Percentiles rank a stretch among this genome's conserved stretches.
phyloP scores from a whole-genome alignment of 2,888 invertebrate genomes.

The Aleiodes testaceus region DNA sequence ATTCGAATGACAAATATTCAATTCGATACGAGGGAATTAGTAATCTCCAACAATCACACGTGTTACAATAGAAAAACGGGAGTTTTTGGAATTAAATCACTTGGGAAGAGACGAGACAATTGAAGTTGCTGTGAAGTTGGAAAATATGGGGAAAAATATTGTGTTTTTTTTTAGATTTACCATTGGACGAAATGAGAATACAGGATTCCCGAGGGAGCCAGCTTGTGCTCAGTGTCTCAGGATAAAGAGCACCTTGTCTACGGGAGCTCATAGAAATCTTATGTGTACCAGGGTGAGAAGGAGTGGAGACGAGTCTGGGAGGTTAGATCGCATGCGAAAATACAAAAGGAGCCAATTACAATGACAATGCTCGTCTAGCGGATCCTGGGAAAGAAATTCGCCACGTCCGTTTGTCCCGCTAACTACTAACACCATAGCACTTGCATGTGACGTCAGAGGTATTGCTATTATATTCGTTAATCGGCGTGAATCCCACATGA shows the following conservation, averaged over 20 bases:
- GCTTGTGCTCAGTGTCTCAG: conserved; percentile 60
- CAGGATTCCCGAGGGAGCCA: conserved; percentile 67
- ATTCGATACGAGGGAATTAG: too few species aligned
- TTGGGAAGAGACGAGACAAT: too few species aligned
- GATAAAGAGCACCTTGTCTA: conserved; percentile 43
- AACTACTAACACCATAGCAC: conserved; percentile 31
- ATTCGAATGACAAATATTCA: too few species aligned
- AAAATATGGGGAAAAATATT: conserved; percentile 52
- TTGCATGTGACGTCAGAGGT: conserved; percentile 58
- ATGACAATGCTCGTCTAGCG: conserved; percentile 69
- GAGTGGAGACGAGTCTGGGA: conserved; percentile 35
- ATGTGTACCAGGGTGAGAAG: conserved; percentile 25
- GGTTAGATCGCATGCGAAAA: conserved; percentile 68
- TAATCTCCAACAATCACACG: too few species aligned
- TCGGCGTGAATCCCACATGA: conserved; percentile 50
- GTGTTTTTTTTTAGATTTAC: conserved; percentile 59
- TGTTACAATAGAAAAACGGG: too few species aligned
- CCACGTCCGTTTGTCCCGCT: conserved; percentile 61
- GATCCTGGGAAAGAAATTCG: conserved; percentile 70
- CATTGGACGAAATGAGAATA: conserved; percentile 11
- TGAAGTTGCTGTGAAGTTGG: background rate
- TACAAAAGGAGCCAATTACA: conserved; percentile 71
- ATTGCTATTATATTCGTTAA: conserved; percentile 58
- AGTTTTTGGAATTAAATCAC: too few species aligned
- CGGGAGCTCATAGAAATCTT: background rate